Evolutionary conservation across 2,888 invertebrate genomes (phyloP), one percentile per base, ranked within the genome.

Genomic region (Agelastica alni): DNA sequence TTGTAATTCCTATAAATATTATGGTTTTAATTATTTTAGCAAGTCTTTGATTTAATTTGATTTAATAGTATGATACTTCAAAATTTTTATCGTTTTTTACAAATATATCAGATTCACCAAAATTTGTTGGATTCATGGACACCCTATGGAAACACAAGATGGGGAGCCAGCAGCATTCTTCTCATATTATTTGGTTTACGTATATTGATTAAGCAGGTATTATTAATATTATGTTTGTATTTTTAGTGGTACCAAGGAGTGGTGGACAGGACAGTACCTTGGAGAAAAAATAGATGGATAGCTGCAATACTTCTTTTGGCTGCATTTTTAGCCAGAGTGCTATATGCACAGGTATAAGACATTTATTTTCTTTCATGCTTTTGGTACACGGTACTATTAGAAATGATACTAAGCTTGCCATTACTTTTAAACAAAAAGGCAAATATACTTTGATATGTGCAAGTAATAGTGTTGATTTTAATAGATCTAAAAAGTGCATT

Each of bases 81-180:
- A 39, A 14, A 10, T 10, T 32, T 17, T 16, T 28, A 20, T 26
- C 42, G 28, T 53, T 26, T 16, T 53, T 41, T 31, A n/a, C 28
- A 44, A n/a, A n/a, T n/a, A 39, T 39, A 17, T 61, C 65, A 89
- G 88, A 80, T 87, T 71, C 91, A 91, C 78, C 93, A 93, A 82
- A 87, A 88, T 71, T 83, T 87, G 66, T 80, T 94, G 79, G 94
- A 94, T 79, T 84, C 84, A 74, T 91, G 91, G 84, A 93, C 93
- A 65, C 93, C 94, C 54, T 88, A 91, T 74, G 80, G 85, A 60
- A 82, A 84, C 72, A 84, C 86, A 65, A 84, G 95, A 80, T 95
- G 95, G 95, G 77, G 82, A 54, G 86, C 86, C 68, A 88, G 90
- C 59, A 77, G 84, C 67, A 75, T 85, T 59, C 78, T 94, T 64